These are phyloP conservation scores for Eupleurogrammus muticus DNA, from an alignment of 2,797 vertebrate genomes.

Conservation along the genomic window DNA sequence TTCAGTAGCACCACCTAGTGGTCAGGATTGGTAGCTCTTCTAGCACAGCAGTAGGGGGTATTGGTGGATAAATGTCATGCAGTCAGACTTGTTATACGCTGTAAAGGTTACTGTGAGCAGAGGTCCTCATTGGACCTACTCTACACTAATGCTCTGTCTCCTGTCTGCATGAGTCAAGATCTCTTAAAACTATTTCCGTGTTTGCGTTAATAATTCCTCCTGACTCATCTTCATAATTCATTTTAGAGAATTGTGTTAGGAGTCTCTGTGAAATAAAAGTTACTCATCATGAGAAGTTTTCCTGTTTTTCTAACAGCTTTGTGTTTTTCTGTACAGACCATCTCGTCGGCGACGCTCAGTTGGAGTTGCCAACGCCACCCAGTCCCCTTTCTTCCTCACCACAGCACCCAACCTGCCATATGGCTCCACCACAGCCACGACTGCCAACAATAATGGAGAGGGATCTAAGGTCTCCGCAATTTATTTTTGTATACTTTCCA, in stretches of 20 bases:
- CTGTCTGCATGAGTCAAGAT: constrained; percentile 11
- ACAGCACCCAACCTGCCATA: constrained; percentile 64
- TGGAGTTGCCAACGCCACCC: constrained; percentile 85
- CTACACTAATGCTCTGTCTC: constrained; percentile 8
- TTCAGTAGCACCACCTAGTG: constrained; percentile 62
- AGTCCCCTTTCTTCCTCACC: constrained; percentile 69
- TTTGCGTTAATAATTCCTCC: neutral
- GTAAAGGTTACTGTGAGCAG: constrained; percentile 43
- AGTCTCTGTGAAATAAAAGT: neutral
- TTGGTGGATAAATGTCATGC: constrained; percentile 45
- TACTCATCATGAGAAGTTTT: neutral
- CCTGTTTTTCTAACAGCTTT: constrained; percentile 19
- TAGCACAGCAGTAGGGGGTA: constrained; percentile 1
- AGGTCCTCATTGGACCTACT: constrained; percentile 7
- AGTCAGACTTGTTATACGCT: constrained; percentile 18
- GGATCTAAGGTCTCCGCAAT: constrained; percentile 65
- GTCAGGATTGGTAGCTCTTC: constrained; percentile 4
- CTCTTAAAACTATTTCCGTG: neutral
- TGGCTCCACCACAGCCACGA: constrained; percentile 67
- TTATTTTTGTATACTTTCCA: neutral
- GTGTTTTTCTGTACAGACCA: constrained; percentile 77
- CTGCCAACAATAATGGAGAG: constrained; percentile 76
- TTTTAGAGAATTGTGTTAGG: neutral
- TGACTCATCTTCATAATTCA: neutral
- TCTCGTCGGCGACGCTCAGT: constrained; percentile 89